These are phyloP conservation scores for Lacanobia oleracea DNA, from an alignment of 2,888 invertebrate species.

Conservation along the genomic window DNA sequence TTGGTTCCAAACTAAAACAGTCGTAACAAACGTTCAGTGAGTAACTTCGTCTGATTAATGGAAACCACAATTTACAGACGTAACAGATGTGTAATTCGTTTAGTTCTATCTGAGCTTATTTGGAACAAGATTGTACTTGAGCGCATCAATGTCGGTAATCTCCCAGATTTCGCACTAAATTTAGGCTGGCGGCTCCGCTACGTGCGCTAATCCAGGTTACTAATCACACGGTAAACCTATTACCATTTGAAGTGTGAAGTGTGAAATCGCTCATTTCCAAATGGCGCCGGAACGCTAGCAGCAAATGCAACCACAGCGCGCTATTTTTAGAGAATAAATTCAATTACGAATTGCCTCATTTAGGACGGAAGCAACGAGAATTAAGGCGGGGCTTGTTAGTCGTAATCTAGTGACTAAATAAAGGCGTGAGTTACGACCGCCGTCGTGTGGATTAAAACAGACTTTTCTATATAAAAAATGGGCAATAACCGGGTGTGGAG, in stretches of 20 bases:
- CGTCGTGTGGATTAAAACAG: constrained; percentile 81
- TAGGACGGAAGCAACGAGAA: constrained; percentile 70
- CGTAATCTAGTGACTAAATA: constrained; percentile 84
- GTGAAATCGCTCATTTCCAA: constrained; percentile 76
- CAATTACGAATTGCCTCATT: constrained; percentile 67
- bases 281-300: constrained; percentile 59
- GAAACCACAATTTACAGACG: constrained; percentile 24
- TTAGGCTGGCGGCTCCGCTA: constrained; percentile 62
- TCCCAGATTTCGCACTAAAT: constrained; percentile 68
- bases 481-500: constrained; percentile 79
- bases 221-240: constrained; percentile 81
- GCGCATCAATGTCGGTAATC: constrained; percentile 41
- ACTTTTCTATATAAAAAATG: constrained; percentile 82
- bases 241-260: constrained; percentile 80
- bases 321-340: constrained; percentile 68
- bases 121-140: constrained; percentile 39
- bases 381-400: constrained; percentile 72
- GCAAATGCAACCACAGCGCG: constrained; percentile 62
- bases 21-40: constrained; percentile 33
- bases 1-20: constrained; percentile 16
- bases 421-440: constrained; percentile 80
- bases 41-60: constrained; percentile 38
- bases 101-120: constrained; percentile 40
- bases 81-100: constrained; percentile 35
- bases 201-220: constrained; percentile 76